Evolutionary conservation across 2,113 vertebrate species (phyloP), one percentile per base, ranked within the genome.

Genomic region (Raja brachyura): DNA sequence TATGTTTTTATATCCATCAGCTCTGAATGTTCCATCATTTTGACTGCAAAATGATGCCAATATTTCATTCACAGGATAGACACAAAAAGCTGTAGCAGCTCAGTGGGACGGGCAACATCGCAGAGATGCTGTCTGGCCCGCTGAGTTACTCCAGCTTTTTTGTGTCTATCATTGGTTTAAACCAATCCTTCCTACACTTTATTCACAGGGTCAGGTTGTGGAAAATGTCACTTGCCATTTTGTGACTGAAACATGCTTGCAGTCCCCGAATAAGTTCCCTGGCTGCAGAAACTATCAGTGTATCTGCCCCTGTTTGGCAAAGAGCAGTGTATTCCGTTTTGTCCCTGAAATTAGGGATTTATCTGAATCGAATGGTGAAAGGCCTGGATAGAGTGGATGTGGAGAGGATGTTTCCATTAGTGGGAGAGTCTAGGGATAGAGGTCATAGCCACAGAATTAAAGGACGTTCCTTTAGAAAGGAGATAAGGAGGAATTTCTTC

Each of bases 211-310:
- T 90, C 88, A 70, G 63, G 61, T 70, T n/a, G 10, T 70, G 31
- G 88, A 90, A 90, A 90, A 90, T 90, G 88, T 70, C 88, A 90
- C 61, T 68, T 39, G 63, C 88, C 61, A 90, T 70, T 86, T 90
- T 31, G 39, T 68, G 66, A 13, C 88, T 90, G 88, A 70, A 90
- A 90, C 70, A 70, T 90, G 88, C 88, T 70, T 25, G 18, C n/a
- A 20, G 25, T 39, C 63, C 86, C 20, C 39, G 61, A 90, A 90
- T 90, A 7, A 90, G 70, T 90, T 22, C 63, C 31, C 88, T 90
- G 63, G 66, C 33, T 11, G 63, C 88, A 70, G 70, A 31, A 22
- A 86, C 4, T 90, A 48, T 48, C 61, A 90, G 86, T 66, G 68
- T 73, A n/a, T 48, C 88, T 90, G 88, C 70, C 88, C 68, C 8